Percentiles rank a stretch among this genome's conserved stretches.
These are phyloP conservation scores for Cyclopterus lumpus DNA, from an alignment of 2,797 vertebrate genomes.

Conservation along the genomic window DNA sequence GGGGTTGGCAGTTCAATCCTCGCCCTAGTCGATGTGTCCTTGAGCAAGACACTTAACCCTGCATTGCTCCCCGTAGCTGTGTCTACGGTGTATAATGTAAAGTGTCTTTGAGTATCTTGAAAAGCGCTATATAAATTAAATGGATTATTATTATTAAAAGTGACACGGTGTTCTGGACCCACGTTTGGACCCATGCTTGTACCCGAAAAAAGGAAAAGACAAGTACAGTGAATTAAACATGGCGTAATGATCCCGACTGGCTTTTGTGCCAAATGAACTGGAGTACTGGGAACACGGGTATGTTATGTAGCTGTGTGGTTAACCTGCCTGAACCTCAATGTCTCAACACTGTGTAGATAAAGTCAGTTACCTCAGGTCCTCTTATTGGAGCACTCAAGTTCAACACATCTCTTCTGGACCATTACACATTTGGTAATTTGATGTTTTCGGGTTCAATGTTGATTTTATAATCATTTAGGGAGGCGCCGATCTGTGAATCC, in stretches of 20 bases:
- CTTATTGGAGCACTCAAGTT: background rate
- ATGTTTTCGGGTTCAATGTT: background rate
- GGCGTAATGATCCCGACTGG: background rate
- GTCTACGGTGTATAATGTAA: no score
- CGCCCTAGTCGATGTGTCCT: no score
- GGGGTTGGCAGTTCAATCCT: no score
- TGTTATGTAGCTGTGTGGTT: conserved; percentile 1
- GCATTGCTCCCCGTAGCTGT: no score
- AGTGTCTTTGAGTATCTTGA: no score
- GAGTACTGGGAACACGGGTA: background rate
- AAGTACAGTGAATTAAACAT: background rate
- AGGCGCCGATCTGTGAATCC: background rate
- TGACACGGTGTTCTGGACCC: background rate
- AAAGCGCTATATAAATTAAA: no score
- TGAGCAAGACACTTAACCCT: no score
- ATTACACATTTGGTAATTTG: background rate
- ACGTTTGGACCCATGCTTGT: background rate
- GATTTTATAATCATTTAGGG: background rate
- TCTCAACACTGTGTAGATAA: background rate
- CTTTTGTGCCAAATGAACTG: background rate
- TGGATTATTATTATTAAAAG: no score
- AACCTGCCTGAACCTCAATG: conserved; percentile 1
- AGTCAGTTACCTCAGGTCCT: background rate
- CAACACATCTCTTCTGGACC: background rate
- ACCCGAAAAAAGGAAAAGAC: background rate